Base-by-base conservation (phyloP, 1,140 invertebrate genomes). In the Anastatus disparis region DNA sequence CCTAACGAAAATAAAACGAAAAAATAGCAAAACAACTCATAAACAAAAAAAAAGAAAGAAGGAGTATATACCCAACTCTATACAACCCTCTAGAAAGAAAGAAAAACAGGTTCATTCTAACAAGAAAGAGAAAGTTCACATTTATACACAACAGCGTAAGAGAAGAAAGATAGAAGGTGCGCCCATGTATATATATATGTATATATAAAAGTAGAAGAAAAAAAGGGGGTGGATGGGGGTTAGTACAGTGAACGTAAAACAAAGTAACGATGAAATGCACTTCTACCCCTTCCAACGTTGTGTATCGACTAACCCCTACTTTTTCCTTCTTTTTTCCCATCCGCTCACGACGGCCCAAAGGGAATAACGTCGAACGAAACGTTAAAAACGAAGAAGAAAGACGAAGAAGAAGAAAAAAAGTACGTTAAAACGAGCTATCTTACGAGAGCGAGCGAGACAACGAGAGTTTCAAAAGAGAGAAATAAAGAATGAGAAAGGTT, bases 221-320 rank as follows among this genome's bases (percentile, higher is more conserved):
- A 35, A 35, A 63, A n/a, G 70, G 56, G 48, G 35, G 72, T 38
- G 44, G 58, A 62, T 29, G 59, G 68, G 73, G 70, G 75, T 12
- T n/a, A n/a, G n/a, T n/a, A n/a, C n/a, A n/a, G 56, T 22, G 55
- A 10, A 26, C 79, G 80, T 84, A 85, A 84, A 85, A 84, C 83
- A 84, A 84, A 84, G 82, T 84, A 84, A 85, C 83, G 84, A 83
- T 81, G 79, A 84, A 84, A 84, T 83, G 81, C 82, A 84, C 81
- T 82, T 80, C 75, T 77, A 76, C 77, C 73, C 74, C 70, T 53
- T 27, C 44, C 59, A 52, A 66, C 48, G 48, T 53, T 13, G n/a
- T n/a, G n/a, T n/a, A n/a, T n/a, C n/a, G n/a, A n/a, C n/a, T n/a
- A n/a, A 15, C 29, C 61, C 58, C 67, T 48, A 40, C 48, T 35